These are phyloP conservation scores for Fukomys damarensis DNA, from an alignment of 2,113 vertebrate species.

Conservation along the genomic window DNA sequence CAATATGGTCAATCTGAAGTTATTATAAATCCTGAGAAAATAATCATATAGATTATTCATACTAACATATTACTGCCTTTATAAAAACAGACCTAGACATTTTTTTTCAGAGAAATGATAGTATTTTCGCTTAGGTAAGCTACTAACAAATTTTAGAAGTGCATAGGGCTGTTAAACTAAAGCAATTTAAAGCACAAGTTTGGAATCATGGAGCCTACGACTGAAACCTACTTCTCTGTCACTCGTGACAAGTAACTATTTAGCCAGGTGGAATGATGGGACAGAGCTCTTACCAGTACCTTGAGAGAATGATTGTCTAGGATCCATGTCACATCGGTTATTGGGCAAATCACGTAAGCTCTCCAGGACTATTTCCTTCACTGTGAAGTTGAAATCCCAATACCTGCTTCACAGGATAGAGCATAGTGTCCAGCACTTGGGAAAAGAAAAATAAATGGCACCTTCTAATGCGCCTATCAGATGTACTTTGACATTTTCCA, in stretches of 20 bases:
- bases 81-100: not conserved
- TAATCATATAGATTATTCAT: not conserved
- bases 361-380: not conserved
- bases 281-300: not conserved
- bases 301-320: not conserved
- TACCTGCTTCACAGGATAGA: not conserved
- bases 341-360: not conserved
- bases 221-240: not conserved
- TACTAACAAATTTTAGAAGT: not conserved
- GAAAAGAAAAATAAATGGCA: conserved; percentile 10
- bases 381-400: not conserved
- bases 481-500: not conserved
- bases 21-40: conserved; percentile 26
- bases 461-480: not conserved
- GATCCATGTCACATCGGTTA: not conserved
- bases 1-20: conserved; percentile 20
- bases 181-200: not conserved
- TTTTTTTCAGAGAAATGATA: not conserved
- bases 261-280: not conserved
- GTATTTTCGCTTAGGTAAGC: not conserved
- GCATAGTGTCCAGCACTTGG: not conserved
- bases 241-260: not conserved
- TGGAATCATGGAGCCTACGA: conserved; percentile 9
- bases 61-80: not conserved
- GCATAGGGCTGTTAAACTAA: not conserved